Percentiles rank a stretch among this genome's conserved stretches.
phyloP scores from a whole-genome alignment of 1,140 invertebrate genomes.

The Brachionus paranguensis region DNA sequence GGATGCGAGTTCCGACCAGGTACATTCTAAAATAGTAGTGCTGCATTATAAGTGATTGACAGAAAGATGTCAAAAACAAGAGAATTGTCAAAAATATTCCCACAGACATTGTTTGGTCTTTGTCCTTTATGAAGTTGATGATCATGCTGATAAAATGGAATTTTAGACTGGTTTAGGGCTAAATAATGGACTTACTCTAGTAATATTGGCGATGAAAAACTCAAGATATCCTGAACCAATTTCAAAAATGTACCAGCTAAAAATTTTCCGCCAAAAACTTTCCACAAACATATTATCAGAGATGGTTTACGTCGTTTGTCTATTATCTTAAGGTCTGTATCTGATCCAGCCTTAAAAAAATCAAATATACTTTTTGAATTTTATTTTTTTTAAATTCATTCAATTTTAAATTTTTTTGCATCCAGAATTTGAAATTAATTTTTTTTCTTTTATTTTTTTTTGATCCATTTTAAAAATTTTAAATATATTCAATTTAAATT shows the following conservation, averaged over 20 bases:
- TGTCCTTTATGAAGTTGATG: slow-evolving; percentile 36
- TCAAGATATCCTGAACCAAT: slow-evolving; percentile 38
- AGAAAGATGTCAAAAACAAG: slow-evolving; percentile 70
- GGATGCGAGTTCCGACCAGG: slow-evolving; percentile 78
- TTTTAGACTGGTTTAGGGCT: neutral
- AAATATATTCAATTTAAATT: too few species aligned
- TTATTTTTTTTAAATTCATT: neutral
- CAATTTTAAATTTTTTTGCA: too few species aligned
- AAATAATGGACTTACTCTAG: neutral
- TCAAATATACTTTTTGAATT: neutral
- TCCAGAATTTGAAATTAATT: too few species aligned
- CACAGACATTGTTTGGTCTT: slow-evolving; percentile 60
- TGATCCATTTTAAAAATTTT: too few species aligned
- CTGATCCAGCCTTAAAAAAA: neutral
- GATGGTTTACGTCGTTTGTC: neutral
- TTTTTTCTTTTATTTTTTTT: too few species aligned
- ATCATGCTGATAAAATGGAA: neutral
- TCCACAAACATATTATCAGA: slow-evolving; percentile 4
- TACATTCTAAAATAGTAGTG: slow-evolving; percentile 53
- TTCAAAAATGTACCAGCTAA: slow-evolving; percentile 36
- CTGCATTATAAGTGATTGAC: slow-evolving; percentile 76
- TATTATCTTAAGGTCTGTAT: neutral
- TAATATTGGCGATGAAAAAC: slow-evolving; percentile 15
- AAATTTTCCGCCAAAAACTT: slow-evolving; percentile 40
- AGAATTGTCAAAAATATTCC: slow-evolving; percentile 72